These are phyloP conservation scores for Varroa destructor DNA, from an alignment of 1,140 invertebrate genomes.

Conservation along the genomic window DNA sequence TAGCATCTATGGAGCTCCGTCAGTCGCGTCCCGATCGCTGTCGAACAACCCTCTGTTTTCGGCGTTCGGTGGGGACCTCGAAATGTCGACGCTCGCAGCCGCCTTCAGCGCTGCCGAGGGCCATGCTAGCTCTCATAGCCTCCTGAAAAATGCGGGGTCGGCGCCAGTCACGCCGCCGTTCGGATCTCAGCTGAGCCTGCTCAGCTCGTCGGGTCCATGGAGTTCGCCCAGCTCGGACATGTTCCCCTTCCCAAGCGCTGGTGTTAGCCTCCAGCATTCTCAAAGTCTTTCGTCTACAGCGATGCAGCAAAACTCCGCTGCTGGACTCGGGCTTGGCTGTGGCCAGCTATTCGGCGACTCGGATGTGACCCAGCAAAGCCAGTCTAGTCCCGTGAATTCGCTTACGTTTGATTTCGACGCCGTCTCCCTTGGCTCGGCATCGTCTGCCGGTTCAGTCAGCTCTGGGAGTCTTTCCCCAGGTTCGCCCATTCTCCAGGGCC, in stretches of 20 bases:
- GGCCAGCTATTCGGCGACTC: conserved; percentile 25
- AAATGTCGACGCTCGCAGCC: conserved; percentile 11
- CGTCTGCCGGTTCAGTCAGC: too few species aligned
- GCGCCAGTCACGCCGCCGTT: conserved; percentile 17
- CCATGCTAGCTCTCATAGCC: background rate
- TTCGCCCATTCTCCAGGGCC: background rate
- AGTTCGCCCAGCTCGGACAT: conserved; percentile 9
- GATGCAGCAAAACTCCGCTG: background rate
- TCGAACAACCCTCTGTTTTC: background rate
- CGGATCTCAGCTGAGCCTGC: conserved; percentile 26
- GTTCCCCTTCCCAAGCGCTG: conserved; percentile 8
- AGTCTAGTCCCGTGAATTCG: conserved; percentile 26
- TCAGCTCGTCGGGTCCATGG: conserved; percentile 15
- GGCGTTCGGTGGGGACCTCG: conserved; percentile 3
- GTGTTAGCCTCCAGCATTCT: too few species aligned
- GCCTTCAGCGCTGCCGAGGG: conserved; percentile 19
- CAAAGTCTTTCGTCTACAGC: too few species aligned
- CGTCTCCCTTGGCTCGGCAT: background rate
- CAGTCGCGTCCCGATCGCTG: background rate
- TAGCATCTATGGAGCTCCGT: background rate
- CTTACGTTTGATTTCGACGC: conserved; percentile 18
- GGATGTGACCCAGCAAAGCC: background rate
- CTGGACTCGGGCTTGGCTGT: background rate
- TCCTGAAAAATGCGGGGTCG: conserved; percentile 6
- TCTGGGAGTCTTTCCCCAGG: too few species aligned